Evolutionary conservation across 2,888 invertebrate species (phyloP).

Genomic region (Leptinotarsa tumamoca): DNA sequence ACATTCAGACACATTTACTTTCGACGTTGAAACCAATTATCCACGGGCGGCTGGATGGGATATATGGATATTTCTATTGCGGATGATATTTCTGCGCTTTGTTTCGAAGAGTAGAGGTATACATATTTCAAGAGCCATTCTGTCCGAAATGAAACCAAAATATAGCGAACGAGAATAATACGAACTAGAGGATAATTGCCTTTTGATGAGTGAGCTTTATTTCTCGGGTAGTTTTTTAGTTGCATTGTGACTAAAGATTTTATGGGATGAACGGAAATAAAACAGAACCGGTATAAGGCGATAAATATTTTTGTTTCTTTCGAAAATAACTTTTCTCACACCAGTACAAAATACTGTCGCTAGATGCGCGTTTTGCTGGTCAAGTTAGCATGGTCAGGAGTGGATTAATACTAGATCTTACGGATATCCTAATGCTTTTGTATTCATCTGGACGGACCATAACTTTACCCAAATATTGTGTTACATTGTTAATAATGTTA

Average conservation of each 20-base stretch:
- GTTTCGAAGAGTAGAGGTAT: not conserved
- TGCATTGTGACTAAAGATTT: not conserved
- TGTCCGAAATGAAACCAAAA: not conserved
- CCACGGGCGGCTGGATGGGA: not conserved
- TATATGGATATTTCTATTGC: not conserved
- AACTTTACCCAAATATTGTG: too few relatives aligned
- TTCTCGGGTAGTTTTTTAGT: not conserved
- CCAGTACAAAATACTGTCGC: too few relatives aligned
- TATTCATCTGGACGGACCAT: too few relatives aligned
- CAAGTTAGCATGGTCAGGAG: too few relatives aligned
- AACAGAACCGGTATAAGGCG: not conserved
- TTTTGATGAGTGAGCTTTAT: not conserved
- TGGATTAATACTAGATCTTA: too few relatives aligned
- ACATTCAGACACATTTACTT: conserved; percentile 17
- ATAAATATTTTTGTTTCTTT: too few relatives aligned
- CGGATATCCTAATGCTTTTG: too few relatives aligned
- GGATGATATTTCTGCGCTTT: not conserved
- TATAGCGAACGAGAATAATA: conserved; percentile 1
- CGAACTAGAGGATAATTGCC: not conserved
- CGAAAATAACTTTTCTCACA: too few relatives aligned
- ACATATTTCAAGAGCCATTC: not conserved
- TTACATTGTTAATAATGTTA: too few relatives aligned
- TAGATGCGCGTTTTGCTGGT: too few relatives aligned
- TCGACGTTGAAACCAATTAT: conserved; percentile 8
- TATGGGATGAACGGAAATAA: not conserved